Conservation (phyloP, 2,113 vertebrate genomes). For the Scopus umbretta region DNA sequence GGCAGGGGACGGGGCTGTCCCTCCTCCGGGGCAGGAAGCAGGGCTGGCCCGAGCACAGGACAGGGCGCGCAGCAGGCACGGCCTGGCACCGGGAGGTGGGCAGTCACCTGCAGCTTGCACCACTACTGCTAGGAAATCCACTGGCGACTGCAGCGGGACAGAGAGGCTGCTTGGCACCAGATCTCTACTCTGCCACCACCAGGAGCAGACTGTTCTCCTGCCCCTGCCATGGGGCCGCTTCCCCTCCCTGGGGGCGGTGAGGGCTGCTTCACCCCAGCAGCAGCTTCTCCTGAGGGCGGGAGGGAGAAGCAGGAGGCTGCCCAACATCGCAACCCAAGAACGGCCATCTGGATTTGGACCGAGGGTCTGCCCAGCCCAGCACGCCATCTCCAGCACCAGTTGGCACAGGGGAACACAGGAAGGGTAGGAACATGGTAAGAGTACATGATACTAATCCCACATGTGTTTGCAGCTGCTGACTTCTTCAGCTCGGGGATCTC, state of each 20-base stretch:
- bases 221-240: background rate
- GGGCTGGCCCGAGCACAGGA: background rate
- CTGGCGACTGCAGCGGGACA: background rate
- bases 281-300: background rate
- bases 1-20: background rate
- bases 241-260: background rate
- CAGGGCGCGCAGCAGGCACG: background rate
- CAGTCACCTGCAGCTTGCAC: background rate
- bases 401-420: background rate
- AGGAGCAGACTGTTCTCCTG: background rate
- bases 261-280: background rate
- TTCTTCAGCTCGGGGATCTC: background rate
- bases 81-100: background rate
- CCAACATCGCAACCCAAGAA: too few relatives aligned
- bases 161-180: background rate
- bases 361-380: background rate
- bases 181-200: background rate
- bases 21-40: background rate
- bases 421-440: too few relatives aligned
- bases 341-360: background rate
- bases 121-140: background rate
- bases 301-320: background rate
- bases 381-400: background rate
- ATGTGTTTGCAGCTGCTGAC: background rate
- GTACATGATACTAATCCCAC: too few relatives aligned